phyloP scores from a whole-genome alignment of 1,140 invertebrate genomes.

The Atopsyche davidsoni region DNA sequence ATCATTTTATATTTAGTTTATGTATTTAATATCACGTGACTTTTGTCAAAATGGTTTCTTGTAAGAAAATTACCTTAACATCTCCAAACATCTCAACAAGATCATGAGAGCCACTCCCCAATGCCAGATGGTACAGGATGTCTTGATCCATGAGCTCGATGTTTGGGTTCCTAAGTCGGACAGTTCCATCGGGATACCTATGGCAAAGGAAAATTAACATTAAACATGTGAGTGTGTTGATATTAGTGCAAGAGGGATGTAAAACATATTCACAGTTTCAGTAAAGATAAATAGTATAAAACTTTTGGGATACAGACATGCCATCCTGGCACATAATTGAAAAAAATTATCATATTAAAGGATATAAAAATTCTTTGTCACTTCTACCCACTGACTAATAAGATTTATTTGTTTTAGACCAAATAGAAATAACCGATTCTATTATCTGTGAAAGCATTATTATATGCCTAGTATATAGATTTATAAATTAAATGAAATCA shows the following conservation, averaged over 20 bases:
- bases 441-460: too few species aligned
- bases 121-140: slow-evolving; percentile 88
- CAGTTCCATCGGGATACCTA: slow-evolving; percentile 75
- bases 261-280: not conserved
- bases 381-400: too few species aligned
- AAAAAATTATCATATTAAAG: too few species aligned
- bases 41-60: not conserved
- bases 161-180: slow-evolving; percentile 77
- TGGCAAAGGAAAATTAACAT: slow-evolving; percentile 24
- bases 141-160: slow-evolving; percentile 90
- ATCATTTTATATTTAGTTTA: slow-evolving; percentile 4
- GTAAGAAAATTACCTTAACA: slow-evolving; percentile 78
- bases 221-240: not conserved
- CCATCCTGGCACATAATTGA: too few species aligned
- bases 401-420: too few species aligned
- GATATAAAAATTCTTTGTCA: too few species aligned
- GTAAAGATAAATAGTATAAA: too few species aligned
- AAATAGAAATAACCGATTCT: too few species aligned
- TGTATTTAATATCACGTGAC: not conserved
- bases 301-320: too few species aligned
- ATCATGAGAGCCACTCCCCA: slow-evolving; percentile 86
- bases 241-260: not conserved
- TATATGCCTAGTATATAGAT: too few species aligned
- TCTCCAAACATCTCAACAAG: slow-evolving; percentile 94
- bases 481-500: too few species aligned